A percentile compares a stretch with the other conserved stretches of the same genome.
Conservation (phyloP, 2,888 invertebrate species). For the Ophraella communa region DNA sequence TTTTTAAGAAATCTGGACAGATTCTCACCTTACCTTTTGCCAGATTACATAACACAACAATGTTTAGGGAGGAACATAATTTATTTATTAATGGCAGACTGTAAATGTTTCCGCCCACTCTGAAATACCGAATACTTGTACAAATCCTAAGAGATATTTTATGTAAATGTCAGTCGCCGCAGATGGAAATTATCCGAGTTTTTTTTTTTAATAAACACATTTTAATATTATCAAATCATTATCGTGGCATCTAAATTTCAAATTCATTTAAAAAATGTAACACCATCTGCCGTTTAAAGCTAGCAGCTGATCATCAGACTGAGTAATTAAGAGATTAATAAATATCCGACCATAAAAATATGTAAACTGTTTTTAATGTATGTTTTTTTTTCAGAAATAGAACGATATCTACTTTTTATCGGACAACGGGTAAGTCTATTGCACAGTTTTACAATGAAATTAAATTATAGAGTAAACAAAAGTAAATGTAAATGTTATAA, state of each 20-base stretch:
- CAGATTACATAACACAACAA: constrained; percentile 19
- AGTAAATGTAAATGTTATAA: too few relatives aligned
- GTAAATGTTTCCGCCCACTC: constrained; percentile 21
- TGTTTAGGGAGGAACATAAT: constrained; percentile 22
- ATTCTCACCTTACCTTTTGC: neutral
- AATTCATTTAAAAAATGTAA: neutral
- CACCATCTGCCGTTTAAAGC: neutral
- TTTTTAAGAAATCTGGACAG: neutral
- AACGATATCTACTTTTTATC: too few relatives aligned
- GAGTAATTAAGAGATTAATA: too few relatives aligned
- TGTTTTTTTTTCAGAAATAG: too few relatives aligned
- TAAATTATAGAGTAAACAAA: too few relatives aligned
- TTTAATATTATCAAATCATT: constrained; percentile 17
- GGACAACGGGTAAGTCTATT: too few relatives aligned
- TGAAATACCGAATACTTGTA: constrained; percentile 23
- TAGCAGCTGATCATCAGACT: neutral
- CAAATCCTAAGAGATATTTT: constrained; percentile 24
- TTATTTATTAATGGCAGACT: constrained; percentile 16
- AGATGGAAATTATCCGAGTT: constrained; percentile 10
- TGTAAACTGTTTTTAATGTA: too few relatives aligned
- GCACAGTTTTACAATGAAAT: too few relatives aligned
- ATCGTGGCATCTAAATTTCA: neutral
- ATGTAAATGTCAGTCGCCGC: constrained; percentile 19
- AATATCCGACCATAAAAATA: too few relatives aligned
- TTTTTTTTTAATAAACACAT: constrained; percentile 23